A percentile compares a stretch with the other conserved stretches of the same genome.
Evolutionary conservation across 1,140 invertebrate genomes (phyloP).

Genomic region (Pteromalus puparum): DNA sequence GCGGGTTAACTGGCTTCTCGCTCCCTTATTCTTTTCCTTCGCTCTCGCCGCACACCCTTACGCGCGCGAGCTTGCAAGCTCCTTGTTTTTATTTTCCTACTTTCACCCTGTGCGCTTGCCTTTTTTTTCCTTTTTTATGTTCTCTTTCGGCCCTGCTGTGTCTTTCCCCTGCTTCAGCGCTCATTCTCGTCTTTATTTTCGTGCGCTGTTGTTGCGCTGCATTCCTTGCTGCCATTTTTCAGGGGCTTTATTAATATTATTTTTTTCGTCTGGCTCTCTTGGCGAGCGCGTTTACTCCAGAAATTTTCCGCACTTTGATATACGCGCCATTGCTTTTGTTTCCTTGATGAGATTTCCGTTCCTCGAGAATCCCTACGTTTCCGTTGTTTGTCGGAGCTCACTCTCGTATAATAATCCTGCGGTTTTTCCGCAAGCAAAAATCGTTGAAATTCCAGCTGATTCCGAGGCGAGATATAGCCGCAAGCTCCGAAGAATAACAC

Average conservation of each 20-base stretch:
- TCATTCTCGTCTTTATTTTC: conserved; percentile 28
- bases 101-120: neutral
- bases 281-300: neutral
- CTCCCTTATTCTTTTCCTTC: conserved; percentile 10
- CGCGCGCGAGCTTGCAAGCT: neutral
- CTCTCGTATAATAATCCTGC: neutral
- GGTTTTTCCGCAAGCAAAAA: neutral
- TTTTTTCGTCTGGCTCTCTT: neutral
- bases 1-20: conserved; percentile 39
- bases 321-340: neutral
- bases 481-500: too few species aligned
- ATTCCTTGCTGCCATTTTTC: conserved; percentile 2
- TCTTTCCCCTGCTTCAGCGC: too few species aligned
- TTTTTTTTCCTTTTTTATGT: neutral
- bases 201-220: neutral
- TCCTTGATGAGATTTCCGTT: neutral
- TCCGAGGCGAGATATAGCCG: too few species aligned
- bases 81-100: neutral
- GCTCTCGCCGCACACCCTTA: neutral
- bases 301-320: neutral
- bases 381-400: neutral
- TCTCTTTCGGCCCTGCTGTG: neutral
- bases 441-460: too few species aligned
- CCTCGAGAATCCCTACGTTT: neutral
- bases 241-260: conserved; percentile 23